Conservation (phyloP, 1,140 invertebrate genomes). For the Diorhabda carinulata region DNA sequence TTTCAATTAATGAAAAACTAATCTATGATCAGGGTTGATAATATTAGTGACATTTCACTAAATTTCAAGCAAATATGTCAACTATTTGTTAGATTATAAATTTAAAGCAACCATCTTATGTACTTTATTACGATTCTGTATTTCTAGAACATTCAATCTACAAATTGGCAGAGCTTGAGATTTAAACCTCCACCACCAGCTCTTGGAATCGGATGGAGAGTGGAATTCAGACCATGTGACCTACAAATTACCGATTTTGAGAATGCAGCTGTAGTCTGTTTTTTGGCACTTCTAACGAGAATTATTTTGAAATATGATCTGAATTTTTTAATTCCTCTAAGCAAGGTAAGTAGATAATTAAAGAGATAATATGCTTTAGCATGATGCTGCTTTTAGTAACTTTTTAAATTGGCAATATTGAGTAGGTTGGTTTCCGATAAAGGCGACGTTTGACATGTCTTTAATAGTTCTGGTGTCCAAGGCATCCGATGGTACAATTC, state of each 20-base stretch:
- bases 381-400: no score
- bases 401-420: no score
- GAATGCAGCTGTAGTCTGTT: constrained; percentile 97
- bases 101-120: background rate
- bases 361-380: no score
- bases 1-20: no score
- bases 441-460: no score
- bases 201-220: constrained; percentile 96
- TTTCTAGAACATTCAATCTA: constrained; percentile 95
- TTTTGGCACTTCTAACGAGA: constrained; percentile 92
- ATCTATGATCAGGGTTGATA: no score
- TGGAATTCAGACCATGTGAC: constrained; percentile 98
- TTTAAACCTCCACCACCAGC: constrained; percentile 96
- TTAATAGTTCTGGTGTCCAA: no score
- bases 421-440: no score
- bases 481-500: no score
- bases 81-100: background rate
- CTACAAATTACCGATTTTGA: constrained; percentile 98
- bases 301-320: constrained; percentile 95
- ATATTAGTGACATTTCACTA: no score
- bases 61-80: no score
- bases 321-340: constrained; percentile 96
- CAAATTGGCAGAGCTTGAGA: constrained; percentile 99
- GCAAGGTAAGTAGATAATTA: constrained; percentile 64
- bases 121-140: background rate